Conservation (phyloP, 2,888 invertebrate genomes). For the Campoletis raptor region DNA sequence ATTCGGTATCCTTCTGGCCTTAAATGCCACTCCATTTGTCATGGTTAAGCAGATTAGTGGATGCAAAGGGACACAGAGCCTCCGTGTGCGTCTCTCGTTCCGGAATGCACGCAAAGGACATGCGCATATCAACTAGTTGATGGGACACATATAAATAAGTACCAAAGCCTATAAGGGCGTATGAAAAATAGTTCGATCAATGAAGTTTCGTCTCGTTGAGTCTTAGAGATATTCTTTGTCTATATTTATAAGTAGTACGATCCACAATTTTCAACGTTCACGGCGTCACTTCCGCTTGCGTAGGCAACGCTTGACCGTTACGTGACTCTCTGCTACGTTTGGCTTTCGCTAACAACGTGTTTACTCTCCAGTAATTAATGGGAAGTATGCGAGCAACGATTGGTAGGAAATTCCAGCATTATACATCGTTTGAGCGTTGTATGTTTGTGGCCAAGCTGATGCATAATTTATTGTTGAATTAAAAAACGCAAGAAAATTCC, state of each 20-base stretch:
- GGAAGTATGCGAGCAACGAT: constrained; percentile 12
- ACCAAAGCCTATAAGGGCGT: constrained; percentile 7
- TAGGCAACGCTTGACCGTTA: constrained; percentile 44
- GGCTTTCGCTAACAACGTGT: constrained; percentile 39
- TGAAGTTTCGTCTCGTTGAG: neutral
- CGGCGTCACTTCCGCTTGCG: constrained; percentile 10
- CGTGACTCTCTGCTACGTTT: constrained; percentile 54
- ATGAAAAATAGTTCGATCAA: neutral
- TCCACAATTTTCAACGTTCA: constrained; percentile 30
- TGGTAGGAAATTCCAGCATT: constrained; percentile 30
- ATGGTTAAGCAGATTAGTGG: constrained; percentile 60
- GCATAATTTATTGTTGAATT: neutral
- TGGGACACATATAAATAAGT: constrained; percentile 5
- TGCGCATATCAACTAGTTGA: constrained; percentile 39
- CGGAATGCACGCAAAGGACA: constrained; percentile 49
- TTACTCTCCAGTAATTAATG: constrained; percentile 41
- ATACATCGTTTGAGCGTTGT: neutral
- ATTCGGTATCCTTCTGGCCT: constrained; percentile 30
- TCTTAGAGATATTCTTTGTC: neutral
- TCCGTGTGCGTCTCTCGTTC: constrained; percentile 23
- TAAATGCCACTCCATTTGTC: constrained; percentile 63
- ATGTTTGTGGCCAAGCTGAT: neutral
- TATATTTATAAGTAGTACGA: constrained; percentile 5
- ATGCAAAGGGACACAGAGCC: constrained; percentile 46
- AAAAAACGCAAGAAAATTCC: neutral